Base-by-base conservation (phyloP, 1,140 invertebrate genomes). In the Megathymus violae region DNA sequence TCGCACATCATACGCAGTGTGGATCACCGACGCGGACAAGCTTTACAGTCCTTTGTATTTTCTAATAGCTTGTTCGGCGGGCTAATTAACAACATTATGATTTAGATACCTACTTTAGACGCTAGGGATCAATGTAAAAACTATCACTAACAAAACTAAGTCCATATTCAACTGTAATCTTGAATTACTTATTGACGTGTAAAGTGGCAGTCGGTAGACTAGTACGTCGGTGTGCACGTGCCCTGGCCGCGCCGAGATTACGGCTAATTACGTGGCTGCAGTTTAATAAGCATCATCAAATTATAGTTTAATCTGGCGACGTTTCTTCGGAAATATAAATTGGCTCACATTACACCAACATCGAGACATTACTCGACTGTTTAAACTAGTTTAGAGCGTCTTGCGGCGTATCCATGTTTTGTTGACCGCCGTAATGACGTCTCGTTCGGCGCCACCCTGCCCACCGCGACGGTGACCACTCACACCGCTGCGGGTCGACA, bases 221-320 rank as follows among this genome's bases (percentile, higher is more conserved):
- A n/a, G n/a, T n/a, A n/a, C 9, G 27, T 22, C 16, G 22, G 14
- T 52, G 11, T 52, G 50, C 7, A 4, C 6, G 17, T 11, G 19
- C n/a, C 51, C 51, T 40, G 22, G n/a, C 9, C 34, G 22, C 14
- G 40, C 40, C 27, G 52, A 56, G 52, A 56, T 56, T 56, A 31
- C 40, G 6, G 52, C 40, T 56, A 56, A 62, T 60, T 65, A 60
- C 48, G 47, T 47, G 38, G 38, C 47, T 22, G 52, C 52, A 22
- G 10, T 44, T 50, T 50, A 64, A 64, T 64, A 50, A 64, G 46
- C 52, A 17, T 47, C 41, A 51, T 47, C 46, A 48, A 51, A 25
- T 62, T 62, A 44, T 64, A 56, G 54, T 64, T 50, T 56, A 41
- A 58, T 64, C 62, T 36, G 14, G 25, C 40, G 36, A 31, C 38